Percentiles rank a stretch among this genome's conserved stretches.
Evolutionary conservation across 2,797 vertebrate species (phyloP).

Genomic region (Crocidura indochinensis): DNA sequence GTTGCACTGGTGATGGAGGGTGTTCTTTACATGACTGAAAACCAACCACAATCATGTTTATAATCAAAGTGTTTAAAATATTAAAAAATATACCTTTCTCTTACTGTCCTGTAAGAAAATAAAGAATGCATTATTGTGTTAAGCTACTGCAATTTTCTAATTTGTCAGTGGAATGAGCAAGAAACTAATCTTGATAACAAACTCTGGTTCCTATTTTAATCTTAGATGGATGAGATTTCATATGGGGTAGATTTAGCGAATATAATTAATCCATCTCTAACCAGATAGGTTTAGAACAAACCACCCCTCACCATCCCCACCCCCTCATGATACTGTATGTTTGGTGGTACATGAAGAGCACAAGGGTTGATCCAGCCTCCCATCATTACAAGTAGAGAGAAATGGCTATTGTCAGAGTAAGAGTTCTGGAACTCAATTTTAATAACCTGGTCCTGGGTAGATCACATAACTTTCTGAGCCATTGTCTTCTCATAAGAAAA

Average conservation of each 20-base stretch:
- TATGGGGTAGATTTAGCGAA: background rate
- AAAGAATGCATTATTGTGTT: conserved; percentile 24
- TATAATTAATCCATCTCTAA: background rate
- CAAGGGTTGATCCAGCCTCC: background rate
- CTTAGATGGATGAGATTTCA: background rate
- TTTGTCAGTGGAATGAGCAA: background rate
- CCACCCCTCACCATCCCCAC: background rate
- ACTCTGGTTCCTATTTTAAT: background rate
- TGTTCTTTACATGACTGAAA: too few relatives aligned
- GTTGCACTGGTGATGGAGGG: too few relatives aligned
- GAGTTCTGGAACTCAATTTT: background rate
- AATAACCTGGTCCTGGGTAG: background rate
- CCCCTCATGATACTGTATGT: background rate
- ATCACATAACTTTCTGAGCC: background rate
- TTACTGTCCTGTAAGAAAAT: conserved; percentile 1
- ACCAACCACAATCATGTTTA: too few relatives aligned
- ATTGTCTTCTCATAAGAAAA: conserved; percentile 50
- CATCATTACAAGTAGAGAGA: background rate
- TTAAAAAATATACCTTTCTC: too few relatives aligned
- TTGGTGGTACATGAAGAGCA: background rate
- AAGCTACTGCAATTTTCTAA: background rate
- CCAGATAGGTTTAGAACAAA: background rate
- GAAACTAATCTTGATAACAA: conserved; percentile 23
- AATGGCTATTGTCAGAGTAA: background rate
- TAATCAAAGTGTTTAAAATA: too few relatives aligned